Percentiles rank a stretch among this genome's conserved stretches.
These are phyloP conservation scores for Ormyrus nitidulus DNA, from an alignment of 2,888 invertebrate species.

Conservation along the genomic window DNA sequence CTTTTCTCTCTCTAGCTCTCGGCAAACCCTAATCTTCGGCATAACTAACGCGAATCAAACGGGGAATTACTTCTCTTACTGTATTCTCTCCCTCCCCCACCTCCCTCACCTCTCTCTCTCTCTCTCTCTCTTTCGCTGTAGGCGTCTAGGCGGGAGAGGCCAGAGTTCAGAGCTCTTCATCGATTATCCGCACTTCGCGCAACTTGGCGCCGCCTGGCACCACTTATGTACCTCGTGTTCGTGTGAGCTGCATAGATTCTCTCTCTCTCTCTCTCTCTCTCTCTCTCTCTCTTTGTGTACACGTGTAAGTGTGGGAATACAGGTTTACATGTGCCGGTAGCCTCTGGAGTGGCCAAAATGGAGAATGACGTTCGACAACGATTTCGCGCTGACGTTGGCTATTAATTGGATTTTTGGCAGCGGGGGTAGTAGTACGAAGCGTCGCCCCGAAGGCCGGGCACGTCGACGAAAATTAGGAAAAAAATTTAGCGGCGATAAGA, in stretches of 20 bases:
- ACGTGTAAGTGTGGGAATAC: too few species aligned
- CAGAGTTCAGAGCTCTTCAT: not conserved
- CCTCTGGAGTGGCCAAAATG: slow-evolving; percentile 17
- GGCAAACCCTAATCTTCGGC: slow-evolving; percentile 15
- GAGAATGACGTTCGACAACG: slow-evolving; percentile 20
- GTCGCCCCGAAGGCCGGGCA: not conserved
- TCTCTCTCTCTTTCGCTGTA: too few species aligned
- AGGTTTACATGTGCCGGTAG: too few species aligned
- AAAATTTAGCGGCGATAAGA: not conserved
- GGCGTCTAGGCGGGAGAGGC: not conserved
- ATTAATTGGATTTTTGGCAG: slow-evolving; percentile 33
- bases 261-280: too few species aligned
- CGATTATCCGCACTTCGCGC: slow-evolving; percentile 24
- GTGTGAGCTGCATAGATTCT: not conserved
- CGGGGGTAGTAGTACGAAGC: not conserved
- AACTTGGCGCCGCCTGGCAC: not conserved
- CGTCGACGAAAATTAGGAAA: not conserved
- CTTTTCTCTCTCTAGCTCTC: slow-evolving; percentile 6
- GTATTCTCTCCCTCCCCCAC: too few species aligned
- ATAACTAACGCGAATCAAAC: slow-evolving; percentile 27
- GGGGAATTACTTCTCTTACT: slow-evolving; percentile 7
- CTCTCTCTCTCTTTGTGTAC: too few species aligned
- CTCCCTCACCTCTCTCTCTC: too few species aligned
- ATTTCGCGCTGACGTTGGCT: slow-evolving; percentile 11
- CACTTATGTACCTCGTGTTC: slow-evolving; percentile 1